Percentiles rank a stretch among this genome's conserved stretches.
These are phyloP conservation scores for Lycaon pictus DNA, from an alignment of 2,113 vertebrate species.

Conservation along the genomic window DNA sequence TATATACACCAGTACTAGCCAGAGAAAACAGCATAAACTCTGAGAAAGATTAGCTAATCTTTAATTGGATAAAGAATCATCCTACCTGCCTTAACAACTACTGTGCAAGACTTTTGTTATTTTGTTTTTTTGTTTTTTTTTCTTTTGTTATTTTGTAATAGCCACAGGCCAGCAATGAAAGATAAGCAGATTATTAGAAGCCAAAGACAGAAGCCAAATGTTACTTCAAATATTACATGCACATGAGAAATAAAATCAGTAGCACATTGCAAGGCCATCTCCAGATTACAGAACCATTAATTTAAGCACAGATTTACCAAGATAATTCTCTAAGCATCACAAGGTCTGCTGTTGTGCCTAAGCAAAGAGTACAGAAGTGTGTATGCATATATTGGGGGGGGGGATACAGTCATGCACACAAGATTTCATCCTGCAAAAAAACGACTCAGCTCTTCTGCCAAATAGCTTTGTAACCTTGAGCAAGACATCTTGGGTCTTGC, in stretches of 20 bases:
- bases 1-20: background rate
- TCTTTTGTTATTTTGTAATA: background rate
- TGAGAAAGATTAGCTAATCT: background rate
- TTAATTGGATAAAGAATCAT: background rate
- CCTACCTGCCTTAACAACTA: background rate
- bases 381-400: rapidly evolving
- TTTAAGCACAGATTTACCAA: background rate
- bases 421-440: background rate
- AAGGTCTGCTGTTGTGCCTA: background rate
- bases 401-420: too few species aligned
- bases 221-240: background rate
- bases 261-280: background rate
- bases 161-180: background rate
- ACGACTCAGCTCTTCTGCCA: background rate
- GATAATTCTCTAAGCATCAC: background rate
- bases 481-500: background rate
- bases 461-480: background rate
- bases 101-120: background rate
- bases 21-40: background rate
- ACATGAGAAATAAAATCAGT: background rate
- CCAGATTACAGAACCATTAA: background rate
- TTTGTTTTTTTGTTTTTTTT: background rate
- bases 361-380: background rate
- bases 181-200: background rate
- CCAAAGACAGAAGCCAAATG: background rate